phyloP scores from a whole-genome alignment of 2,888 invertebrate genomes.

The Melinaea marsaeus region DNA sequence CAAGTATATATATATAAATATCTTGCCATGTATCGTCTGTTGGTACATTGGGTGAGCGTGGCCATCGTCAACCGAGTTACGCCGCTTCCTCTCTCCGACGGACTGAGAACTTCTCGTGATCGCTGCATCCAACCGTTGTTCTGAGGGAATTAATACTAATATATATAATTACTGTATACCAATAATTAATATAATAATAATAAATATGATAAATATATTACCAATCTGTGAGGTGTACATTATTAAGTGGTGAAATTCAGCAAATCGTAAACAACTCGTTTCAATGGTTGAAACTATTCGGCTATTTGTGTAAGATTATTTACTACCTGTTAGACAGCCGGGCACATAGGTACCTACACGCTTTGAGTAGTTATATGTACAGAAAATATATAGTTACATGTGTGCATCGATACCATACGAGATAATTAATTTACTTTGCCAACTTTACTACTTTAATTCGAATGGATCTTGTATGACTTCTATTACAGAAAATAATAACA shows the following conservation, averaged over 20 bases:
- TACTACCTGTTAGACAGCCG: neutral
- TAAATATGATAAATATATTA: no score
- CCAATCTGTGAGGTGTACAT: no score
- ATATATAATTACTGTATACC: no score
- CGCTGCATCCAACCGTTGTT: conserved; percentile 63
- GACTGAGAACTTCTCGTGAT: conserved; percentile 70
- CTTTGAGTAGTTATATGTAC: no score
- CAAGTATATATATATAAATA: neutral
- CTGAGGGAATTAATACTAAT: conserved; percentile 43
- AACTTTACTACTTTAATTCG: no score
- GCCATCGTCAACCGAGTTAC: conserved; percentile 64
- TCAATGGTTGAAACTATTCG: neutral
- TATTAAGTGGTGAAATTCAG: neutral
- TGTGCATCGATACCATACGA: no score
- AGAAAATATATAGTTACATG: no score
- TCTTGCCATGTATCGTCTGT: conserved; percentile 71
- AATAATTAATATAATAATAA: no score
- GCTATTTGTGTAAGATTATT: neutral
- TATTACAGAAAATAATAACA: no score
- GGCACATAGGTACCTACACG: no score
- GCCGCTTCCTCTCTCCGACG: conserved; percentile 62
- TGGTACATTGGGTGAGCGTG: conserved; percentile 66
- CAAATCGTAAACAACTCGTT: neutral
- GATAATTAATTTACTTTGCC: no score
- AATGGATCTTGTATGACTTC: no score